Base-by-base conservation (phyloP, 2,888 invertebrate genomes). In the Mayetiola destructor region DNA sequence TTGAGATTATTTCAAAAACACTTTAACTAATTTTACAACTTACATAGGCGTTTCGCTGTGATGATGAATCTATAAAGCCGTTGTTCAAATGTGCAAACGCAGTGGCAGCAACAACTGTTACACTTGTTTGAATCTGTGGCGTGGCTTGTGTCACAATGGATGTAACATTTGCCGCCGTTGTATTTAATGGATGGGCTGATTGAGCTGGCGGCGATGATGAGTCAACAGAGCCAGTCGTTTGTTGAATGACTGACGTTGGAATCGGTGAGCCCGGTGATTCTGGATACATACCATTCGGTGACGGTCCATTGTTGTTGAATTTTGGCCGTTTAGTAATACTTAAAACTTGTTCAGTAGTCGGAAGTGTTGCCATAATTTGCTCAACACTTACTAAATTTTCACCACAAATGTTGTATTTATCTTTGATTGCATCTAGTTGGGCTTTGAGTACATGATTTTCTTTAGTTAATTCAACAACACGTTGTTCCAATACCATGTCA, bases 381-480 rank as follows among this genome's bases (percentile, higher is more conserved):
- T 91, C 91, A 59, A 90, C 83, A 69, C 88, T 89, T 63, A 92
- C 86, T 59, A 91, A 79, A 54, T 80, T 81, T 67, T 92, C 91
- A 3, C 88, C 89, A 66, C 85, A 85, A 65, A 93, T 89, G 58
- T 91, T 91, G 67, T 86, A 93, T 71, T 92, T 92, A 66, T 93
- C 92, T 66, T 91, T 87, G 62, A 96, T 88, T 20, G 92, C 91
- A 64, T 87, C 86, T 58, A 97, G 77, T 67, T 96, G 95, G 3
- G 91, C 89, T 69, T 92, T 88, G 2, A 97, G 79, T 53, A 92
- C 85, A 68, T 93, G 89, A 72, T 96, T 97, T 71, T 96, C 96
- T 72, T 92, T 90, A 62, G 91, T 92, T 57, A 99, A 76, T 70
- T 95, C 93, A 58, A 92, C 84, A 30, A 97, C 93, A 53, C 93